phyloP scores from a whole-genome alignment of 1,140 invertebrate species.

The Lasioglossum albipes region DNA sequence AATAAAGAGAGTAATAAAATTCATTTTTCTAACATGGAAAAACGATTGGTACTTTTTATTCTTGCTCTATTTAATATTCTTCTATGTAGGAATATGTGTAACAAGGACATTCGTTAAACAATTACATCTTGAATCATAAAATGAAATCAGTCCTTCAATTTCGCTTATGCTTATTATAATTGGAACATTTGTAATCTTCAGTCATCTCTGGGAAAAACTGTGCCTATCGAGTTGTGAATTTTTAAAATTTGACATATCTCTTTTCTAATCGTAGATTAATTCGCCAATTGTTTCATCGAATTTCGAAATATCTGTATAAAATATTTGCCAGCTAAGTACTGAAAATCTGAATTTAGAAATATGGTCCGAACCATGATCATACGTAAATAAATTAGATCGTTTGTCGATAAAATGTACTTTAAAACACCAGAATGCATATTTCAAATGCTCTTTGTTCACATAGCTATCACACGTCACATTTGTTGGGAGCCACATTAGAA shows the following conservation, averaged over 20 bases:
- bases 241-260: conserved; percentile 8
- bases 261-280: neutral
- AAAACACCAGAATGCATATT: conserved; percentile 3
- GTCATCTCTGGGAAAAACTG: conserved; percentile 16
- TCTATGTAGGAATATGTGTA: conserved; percentile 24
- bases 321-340: conserved; percentile 5
- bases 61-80: conserved; percentile 27
- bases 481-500: conserved; percentile 24
- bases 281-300: conserved; percentile 9
- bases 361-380: neutral
- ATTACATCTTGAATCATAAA: conserved; percentile 25
- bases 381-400: neutral
- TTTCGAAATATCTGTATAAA: conserved; percentile 1
- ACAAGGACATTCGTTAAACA: conserved; percentile 27
- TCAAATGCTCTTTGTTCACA: conserved; percentile 20
- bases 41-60: conserved; percentile 22
- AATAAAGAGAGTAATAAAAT: conserved; percentile 28
- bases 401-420: neutral
- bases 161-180: conserved; percentile 14
- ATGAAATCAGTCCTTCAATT: conserved; percentile 21
- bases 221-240: conserved; percentile 7
- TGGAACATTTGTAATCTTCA: conserved; percentile 36
- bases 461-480: conserved; percentile 32
- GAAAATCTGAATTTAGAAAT: neutral
- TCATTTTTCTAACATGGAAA: neutral